These are phyloP conservation scores for Drosophila tristis DNA, from an alignment of 1,140 invertebrate genomes.

Conservation along the genomic window DNA sequence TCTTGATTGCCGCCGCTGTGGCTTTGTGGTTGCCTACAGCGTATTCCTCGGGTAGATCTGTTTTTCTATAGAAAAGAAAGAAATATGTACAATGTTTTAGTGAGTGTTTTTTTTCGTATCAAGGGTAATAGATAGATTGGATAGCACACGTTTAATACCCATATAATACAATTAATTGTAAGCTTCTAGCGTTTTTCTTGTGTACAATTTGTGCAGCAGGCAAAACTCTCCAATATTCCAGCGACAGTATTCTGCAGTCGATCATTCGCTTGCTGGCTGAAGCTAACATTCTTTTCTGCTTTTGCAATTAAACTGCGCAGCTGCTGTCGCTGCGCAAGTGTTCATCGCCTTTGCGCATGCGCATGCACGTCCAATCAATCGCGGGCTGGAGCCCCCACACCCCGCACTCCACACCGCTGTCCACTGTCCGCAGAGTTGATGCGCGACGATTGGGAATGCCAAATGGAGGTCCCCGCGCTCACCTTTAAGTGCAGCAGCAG, in stretches of 20 bases:
- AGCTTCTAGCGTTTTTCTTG: no score
- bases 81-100: no score
- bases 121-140: not conserved
- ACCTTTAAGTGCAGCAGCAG: slow-evolving; percentile 17
- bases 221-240: no score
- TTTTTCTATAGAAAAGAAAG: no score
- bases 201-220: no score
- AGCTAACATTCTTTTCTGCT: not conserved
- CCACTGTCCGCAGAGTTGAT: slow-evolving; percentile 17
- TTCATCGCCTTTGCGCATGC: slow-evolving; percentile 26
- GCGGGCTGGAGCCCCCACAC: not conserved
- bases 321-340: slow-evolving; percentile 23
- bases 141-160: no score
- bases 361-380: slow-evolving; percentile 46
- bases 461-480: slow-evolving; percentile 49
- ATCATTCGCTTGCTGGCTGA: not conserved
- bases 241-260: not conserved
- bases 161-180: no score
- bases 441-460: slow-evolving; percentile 46
- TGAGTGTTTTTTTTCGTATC: not conserved
- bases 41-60: not conserved
- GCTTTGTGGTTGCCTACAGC: slow-evolving; percentile 7
- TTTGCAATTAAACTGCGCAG: slow-evolving; percentile 53
- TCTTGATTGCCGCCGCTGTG: slow-evolving; percentile 10
- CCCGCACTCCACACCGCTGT: not conserved